These are phyloP conservation scores for Podiceps cristatus DNA, from an alignment of 2,113 vertebrate genomes.

Conservation along the genomic window DNA sequence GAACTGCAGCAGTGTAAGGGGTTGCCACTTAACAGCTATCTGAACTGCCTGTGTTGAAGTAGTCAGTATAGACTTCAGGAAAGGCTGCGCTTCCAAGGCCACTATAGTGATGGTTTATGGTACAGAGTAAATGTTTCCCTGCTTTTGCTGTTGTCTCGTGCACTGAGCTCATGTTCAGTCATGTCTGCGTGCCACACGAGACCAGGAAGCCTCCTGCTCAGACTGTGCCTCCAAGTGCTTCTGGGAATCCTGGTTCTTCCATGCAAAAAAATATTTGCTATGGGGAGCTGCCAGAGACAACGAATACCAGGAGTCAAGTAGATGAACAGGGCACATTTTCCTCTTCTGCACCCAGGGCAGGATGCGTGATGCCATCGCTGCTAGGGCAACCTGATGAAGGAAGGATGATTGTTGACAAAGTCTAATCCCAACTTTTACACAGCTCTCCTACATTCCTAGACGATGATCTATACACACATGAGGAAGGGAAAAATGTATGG, in stretches of 20 bases:
- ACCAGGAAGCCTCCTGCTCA: neutral
- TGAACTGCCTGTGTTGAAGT: neutral
- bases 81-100: neutral
- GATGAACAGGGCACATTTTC: neutral
- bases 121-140: neutral
- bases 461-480: neutral
- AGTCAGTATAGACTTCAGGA: neutral
- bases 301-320: neutral
- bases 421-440: neutral
- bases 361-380: neutral
- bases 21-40: neutral
- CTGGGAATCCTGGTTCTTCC: neutral
- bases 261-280: neutral
- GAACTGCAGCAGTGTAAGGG: neutral
- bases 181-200: neutral
- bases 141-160: neutral
- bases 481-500: neutral
- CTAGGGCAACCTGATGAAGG: neutral
- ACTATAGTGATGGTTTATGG: neutral
- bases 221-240: neutral
- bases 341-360: neutral
- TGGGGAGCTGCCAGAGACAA: slow-evolving; percentile 6
- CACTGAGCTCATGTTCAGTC: neutral
- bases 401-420: slow-evolving; percentile 15
- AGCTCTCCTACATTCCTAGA: slow-evolving; percentile 11